These are phyloP conservation scores for Hydrocynus forskahlii DNA, from an alignment of 2,797 vertebrate species.

Conservation along the genomic window DNA sequence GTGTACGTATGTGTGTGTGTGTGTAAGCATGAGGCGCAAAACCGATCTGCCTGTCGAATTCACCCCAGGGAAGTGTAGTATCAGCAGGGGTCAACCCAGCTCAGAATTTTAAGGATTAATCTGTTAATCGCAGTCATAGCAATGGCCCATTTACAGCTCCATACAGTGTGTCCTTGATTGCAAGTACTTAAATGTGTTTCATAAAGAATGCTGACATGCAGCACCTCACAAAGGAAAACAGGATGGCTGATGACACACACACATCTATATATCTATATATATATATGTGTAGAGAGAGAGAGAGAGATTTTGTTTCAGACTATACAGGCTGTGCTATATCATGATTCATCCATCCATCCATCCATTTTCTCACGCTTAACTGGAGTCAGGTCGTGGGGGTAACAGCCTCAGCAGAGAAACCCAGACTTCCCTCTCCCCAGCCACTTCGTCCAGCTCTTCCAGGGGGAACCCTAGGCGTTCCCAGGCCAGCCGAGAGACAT, in stretches of 20 bases:
- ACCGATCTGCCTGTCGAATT: background rate
- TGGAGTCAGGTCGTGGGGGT: no score
- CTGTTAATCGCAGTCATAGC: constrained; percentile 15
- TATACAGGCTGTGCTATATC: no score
- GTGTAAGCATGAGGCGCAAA: background rate
- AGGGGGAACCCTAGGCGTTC: no score
- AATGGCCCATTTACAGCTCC: constrained; percentile 14
- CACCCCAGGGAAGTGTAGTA: background rate
- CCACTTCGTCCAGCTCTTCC: no score
- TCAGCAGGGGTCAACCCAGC: background rate
- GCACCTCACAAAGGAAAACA: background rate
- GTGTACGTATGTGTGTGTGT: background rate
- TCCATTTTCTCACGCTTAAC: no score
- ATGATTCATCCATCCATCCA: no score
- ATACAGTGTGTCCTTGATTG: constrained; percentile 15
- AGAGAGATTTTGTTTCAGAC: no score
- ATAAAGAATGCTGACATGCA: constrained; percentile 20
- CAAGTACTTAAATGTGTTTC: background rate
- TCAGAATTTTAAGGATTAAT: constrained; percentile 6
- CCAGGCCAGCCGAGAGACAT: no score
- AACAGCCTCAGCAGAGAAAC: no score
- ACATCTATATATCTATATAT: no score
- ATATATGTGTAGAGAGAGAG: no score
- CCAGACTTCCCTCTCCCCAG: no score
- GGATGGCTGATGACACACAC: background rate